These are phyloP conservation scores for Calephelis perditalis DNA, from an alignment of 2,888 invertebrate genomes.

Conservation along the genomic window DNA sequence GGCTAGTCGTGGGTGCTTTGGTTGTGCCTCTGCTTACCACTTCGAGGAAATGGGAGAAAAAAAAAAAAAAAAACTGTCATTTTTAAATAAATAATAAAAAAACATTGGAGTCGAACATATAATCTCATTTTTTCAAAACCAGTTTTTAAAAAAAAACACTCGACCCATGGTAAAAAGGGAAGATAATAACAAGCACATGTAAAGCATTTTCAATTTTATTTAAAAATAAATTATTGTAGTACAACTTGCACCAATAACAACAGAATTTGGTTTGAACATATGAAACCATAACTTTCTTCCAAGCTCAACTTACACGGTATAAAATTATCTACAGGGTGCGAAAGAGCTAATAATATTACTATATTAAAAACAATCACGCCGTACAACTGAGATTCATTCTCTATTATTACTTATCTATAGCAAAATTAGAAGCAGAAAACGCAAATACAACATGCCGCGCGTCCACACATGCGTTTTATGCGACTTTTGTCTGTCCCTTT, in stretches of 20 bases:
- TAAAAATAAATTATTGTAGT: slow-evolving; percentile 77
- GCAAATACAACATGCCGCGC: no score
- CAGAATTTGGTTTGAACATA: slow-evolving; percentile 73
- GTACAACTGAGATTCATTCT: slow-evolving; percentile 14
- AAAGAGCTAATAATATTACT: slow-evolving; percentile 23
- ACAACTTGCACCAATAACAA: slow-evolving; percentile 77
- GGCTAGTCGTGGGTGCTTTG: no score
- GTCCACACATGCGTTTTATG: no score
- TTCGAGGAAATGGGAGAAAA: no score
- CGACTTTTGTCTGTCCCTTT: no score
- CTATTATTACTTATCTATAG: not conserved
- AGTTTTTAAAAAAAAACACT: no score
- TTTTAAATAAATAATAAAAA: no score
- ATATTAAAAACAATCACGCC: slow-evolving; percentile 13
- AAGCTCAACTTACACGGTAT: slow-evolving; percentile 53
- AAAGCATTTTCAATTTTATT: slow-evolving; percentile 61
- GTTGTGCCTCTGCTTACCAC: no score
- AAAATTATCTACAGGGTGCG: slow-evolving; percentile 52
- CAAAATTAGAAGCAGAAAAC: not conserved
- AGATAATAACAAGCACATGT: slow-evolving; percentile 28
- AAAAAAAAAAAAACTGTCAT: no score
- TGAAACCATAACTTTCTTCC: slow-evolving; percentile 66
- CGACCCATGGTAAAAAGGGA: not conserved
- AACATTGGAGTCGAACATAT: no score
- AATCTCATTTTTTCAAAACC: no score